Base-by-base conservation (phyloP, 2,797 vertebrate species). In the Pseudotriccus pelzelni region DNA sequence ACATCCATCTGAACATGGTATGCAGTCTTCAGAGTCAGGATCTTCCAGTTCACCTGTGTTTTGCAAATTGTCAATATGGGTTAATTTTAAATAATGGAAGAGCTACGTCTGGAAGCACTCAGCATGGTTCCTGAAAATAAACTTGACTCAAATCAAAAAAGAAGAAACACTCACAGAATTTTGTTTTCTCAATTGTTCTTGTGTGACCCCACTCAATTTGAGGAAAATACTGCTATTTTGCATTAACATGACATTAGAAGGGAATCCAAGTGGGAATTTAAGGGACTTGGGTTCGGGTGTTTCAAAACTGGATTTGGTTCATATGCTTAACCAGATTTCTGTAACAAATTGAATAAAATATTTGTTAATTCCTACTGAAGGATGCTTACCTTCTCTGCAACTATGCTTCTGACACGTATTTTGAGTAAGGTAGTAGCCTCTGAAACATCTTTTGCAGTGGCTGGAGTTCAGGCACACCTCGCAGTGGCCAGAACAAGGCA, bases 1-100 rank as follows among this genome's bases (percentile, higher is more conserved):
- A 74, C 99, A 99, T 85, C 99, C 99, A 19, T 98, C 98, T 74
- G 98, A 98, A 96, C 99, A 99, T 37, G 97, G 92, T 52, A 98
- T 21, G 34, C 99, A 99, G 28, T 96, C 97, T 58, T 98, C 98
- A 34, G 97, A 90, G 62, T 98, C 97, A 63, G 92, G 90, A 66
- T 98, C 97, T 81, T 97, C 97, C 69, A 98, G 94, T 97, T 98
- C 96, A 96, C 98, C 99, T 99, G 90, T 55, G 84, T 44, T 96
- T 85, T 63, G 62, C 46, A 89, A 62, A 89, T 36, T 18, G 73
- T 22, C 66, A 60, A 1, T 53, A n/a, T 63, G 14, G 27, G 49
- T 76, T 97, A 82, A 89, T 93, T 90, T 24, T 60, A 64, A 16
- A 4, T 43, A 76, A 62, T 10, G 17, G 32, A 90, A 82, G 27